Base-by-base conservation (phyloP, 2,113 vertebrate species). In the Lepisosteus oculatus region DNA sequence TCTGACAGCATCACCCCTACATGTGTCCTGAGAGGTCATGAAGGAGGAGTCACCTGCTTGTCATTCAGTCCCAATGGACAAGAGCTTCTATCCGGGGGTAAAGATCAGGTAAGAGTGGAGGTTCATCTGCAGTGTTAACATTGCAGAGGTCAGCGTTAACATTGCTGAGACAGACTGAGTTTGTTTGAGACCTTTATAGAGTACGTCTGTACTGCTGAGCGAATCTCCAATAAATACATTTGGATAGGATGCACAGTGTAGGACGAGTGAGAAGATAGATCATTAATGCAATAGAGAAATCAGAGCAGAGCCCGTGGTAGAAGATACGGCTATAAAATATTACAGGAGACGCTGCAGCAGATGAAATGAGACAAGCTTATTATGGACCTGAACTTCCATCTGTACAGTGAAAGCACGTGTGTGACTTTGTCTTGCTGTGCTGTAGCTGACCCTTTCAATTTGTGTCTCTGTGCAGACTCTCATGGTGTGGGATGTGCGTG, bases 41-140 rank as follows among this genome's bases (percentile, higher is more conserved):
- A 45, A 3, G 92, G 88, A 8, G 92, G 87, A 2, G 92, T 95
- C 70, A 93, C 84, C 66, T 96, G 93, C 79, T 85, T 95, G 65
- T 80, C 89, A 63, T 96, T 96, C 79, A 95, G 92, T 72, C 79
- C 84, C 0, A 85, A 90, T 29, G 94, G 92, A 41, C 11, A 51
- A 17, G 75, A 77, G 29, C 86, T 96, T 17, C 92, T 94, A 11
- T 93, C 93, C 0, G 94, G 93, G 11, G 92, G 93, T 41, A 92
- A 93, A 84, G 95, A 96, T 78, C 81, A 81, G 92, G 95, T 96
- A 73, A 73, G 44, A 43, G 6, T 61, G 29, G 12, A 44, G 13
- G 14, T 55, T 15, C n/a, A n/a, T 5, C 14, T 29, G 29, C 29
- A 29, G 29, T 29, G 29, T 29, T 29, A 29, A 29, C 29, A 29